phyloP scores from a whole-genome alignment of 2,797 vertebrate species.

The Phaenicophaeus curvirostris region DNA sequence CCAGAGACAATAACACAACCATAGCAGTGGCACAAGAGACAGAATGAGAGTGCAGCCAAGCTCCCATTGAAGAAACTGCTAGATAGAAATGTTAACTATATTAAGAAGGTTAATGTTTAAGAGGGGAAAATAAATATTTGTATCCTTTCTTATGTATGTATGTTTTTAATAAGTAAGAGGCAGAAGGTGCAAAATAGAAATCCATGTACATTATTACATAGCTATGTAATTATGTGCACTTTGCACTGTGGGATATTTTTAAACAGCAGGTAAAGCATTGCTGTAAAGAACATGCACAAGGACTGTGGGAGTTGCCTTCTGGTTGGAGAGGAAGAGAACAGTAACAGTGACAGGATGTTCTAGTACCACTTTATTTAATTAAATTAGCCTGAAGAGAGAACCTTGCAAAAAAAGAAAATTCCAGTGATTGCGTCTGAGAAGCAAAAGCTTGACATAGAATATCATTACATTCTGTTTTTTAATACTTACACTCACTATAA shows the following conservation, averaged over 20 bases:
- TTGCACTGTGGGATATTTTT: background rate
- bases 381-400: slow-evolving; percentile 38
- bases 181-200: background rate
- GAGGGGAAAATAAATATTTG: background rate
- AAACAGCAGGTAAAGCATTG: background rate
- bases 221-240: background rate
- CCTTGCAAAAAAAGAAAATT: background rate
- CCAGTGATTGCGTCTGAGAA: background rate
- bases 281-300: background rate
- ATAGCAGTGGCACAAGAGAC: background rate
- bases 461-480: slow-evolving; percentile 13
- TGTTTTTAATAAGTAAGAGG: background rate
- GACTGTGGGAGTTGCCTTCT: slow-evolving; percentile 39
- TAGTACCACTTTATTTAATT: slow-evolving; percentile 48
- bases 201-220: background rate
- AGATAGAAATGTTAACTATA: background rate
- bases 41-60: background rate
- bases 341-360: slow-evolving; percentile 15
- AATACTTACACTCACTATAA: background rate
- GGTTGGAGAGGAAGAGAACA: slow-evolving; percentile 1
- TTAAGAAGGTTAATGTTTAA: background rate
- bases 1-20: background rate
- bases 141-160: background rate
- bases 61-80: background rate
- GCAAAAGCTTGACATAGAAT: background rate